Evolutionary conservation across 2,113 vertebrate species (phyloP).

Genomic region (Mastomys natalensis): DNA sequence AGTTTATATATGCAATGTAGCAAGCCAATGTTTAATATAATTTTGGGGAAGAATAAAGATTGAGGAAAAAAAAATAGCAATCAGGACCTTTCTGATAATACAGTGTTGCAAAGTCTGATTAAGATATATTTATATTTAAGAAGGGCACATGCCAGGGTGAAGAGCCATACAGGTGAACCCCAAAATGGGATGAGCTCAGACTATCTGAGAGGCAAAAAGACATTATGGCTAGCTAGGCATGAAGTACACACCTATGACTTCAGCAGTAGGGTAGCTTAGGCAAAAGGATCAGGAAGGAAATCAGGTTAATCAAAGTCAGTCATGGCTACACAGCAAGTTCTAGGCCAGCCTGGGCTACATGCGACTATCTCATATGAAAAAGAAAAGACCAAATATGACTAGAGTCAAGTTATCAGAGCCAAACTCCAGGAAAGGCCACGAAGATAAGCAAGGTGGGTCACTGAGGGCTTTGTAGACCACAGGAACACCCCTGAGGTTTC

Average conservation of each 20-base stretch:
- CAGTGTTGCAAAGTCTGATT: not conserved
- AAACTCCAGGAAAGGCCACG: not conserved
- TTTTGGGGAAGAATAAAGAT: not conserved
- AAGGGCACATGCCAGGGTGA: not conserved
- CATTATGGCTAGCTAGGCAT: not conserved
- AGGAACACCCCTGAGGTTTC: not conserved
- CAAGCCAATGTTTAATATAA: not conserved
- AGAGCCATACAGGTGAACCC: not conserved
- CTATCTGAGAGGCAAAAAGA: not conserved
- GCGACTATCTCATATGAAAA: not conserved
- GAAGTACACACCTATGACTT: not conserved
- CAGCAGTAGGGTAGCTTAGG: not conserved
- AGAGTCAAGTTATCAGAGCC: not conserved
- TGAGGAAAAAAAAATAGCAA: not conserved
- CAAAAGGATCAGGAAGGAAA: not conserved
- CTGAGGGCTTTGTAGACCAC: not conserved
- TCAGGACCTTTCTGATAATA: not conserved
- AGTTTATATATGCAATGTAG: not conserved
- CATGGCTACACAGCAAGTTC: not conserved
- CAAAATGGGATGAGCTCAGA: not conserved
- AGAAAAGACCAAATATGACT: not conserved
- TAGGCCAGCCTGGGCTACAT: not conserved
- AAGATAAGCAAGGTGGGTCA: not conserved
- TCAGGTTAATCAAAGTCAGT: not conserved
- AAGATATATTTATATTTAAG: not conserved